These are phyloP conservation scores for Acrossocheilus fasciatus DNA, from an alignment of 2,797 vertebrate genomes.

Conservation along the genomic window DNA sequence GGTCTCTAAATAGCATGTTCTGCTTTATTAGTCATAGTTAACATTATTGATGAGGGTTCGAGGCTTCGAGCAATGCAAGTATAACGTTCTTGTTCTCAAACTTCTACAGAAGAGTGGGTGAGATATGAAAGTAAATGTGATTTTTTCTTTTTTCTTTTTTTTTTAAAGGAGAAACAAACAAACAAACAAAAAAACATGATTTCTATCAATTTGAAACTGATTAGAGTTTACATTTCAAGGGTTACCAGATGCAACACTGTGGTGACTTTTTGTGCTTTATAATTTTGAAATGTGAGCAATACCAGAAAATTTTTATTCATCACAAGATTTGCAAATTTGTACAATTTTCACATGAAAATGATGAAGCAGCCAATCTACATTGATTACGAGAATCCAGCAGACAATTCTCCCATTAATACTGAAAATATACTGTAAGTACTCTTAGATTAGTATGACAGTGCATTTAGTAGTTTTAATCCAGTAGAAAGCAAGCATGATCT, in stretches of 20 bases:
- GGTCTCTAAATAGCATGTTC: constrained; percentile 82
- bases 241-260: background rate
- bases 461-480: background rate
- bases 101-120: constrained; percentile 66
- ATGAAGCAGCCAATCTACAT: background rate
- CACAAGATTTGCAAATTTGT: constrained; percentile 1
- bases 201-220: background rate
- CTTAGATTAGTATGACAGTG: background rate
- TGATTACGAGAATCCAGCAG: constrained; percentile 4
- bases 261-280: background rate
- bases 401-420: background rate
- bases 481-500: background rate
- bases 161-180: too few relatives aligned
- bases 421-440: background rate
- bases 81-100: constrained; percentile 71
- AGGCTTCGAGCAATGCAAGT: constrained; percentile 73
- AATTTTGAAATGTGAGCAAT: background rate
- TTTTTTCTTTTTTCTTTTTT: too few relatives aligned
- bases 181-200: background rate
- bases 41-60: constrained; percentile 74
- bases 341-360: constrained; percentile 1
- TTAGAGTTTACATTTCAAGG: background rate
- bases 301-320: background rate
- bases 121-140: constrained; percentile 49
- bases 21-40: constrained; percentile 85